phyloP scores from a whole-genome alignment of 2,113 vertebrate species.

The Hipposideros armiger region DNA sequence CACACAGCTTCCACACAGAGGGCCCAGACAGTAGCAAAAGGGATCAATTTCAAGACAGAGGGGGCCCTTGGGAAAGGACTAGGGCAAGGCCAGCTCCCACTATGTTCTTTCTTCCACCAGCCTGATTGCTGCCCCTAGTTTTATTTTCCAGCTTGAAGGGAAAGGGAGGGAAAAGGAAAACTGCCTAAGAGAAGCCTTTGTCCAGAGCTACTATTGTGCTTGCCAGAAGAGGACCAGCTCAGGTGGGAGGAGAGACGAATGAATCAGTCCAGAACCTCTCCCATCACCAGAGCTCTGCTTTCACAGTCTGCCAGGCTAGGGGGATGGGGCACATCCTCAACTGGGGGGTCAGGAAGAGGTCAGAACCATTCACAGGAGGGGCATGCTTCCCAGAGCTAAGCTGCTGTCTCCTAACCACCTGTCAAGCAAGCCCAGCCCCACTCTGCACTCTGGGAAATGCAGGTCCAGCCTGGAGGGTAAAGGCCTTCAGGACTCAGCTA shows the following conservation, averaged over 20 bases:
- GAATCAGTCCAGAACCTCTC: slow-evolving; percentile 67
- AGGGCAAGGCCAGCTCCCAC: slow-evolving; percentile 12
- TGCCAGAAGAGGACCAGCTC: slow-evolving; percentile 53
- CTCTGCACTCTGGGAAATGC: background rate
- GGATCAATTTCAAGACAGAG: slow-evolving; percentile 67
- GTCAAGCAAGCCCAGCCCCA: slow-evolving; percentile 37
- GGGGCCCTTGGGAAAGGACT: slow-evolving; percentile 37
- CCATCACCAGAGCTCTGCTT: slow-evolving; percentile 64
- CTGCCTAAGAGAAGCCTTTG: slow-evolving; percentile 72
- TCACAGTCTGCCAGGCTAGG: background rate
- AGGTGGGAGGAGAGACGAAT: slow-evolving; percentile 67
- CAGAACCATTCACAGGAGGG: slow-evolving; percentile 58
- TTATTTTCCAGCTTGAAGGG: slow-evolving; percentile 63
- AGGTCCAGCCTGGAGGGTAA: background rate
- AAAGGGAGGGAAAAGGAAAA: slow-evolving; percentile 8
- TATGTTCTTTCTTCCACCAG: slow-evolving; percentile 35
- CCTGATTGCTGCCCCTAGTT: background rate
- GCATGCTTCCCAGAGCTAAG: background rate
- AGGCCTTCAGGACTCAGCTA: background rate
- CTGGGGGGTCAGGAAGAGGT: slow-evolving; percentile 78
- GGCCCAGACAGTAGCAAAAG: slow-evolving; percentile 27
- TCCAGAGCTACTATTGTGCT: slow-evolving; percentile 68
- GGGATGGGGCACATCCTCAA: slow-evolving; percentile 27
- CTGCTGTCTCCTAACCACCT: slow-evolving; percentile 58
- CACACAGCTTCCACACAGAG: slow-evolving; percentile 57